Evolutionary conservation across 2,113 vertebrate species (phyloP).

Genomic region (Cyprinodon brontotheroides): DNA sequence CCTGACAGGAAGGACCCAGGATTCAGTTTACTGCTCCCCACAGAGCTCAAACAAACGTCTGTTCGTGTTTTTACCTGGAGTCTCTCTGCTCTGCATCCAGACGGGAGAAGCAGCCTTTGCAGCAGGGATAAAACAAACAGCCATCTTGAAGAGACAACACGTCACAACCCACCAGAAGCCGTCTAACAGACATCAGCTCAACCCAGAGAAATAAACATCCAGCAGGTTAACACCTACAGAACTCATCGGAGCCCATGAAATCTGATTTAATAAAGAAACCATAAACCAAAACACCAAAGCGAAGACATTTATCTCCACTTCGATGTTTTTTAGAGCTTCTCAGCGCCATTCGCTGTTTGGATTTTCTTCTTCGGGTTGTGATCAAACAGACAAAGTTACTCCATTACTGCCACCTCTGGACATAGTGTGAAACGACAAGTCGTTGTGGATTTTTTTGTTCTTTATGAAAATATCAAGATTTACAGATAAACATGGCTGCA

Average conservation of each 20-base stretch:
- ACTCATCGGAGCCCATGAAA: neutral
- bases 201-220: neutral
- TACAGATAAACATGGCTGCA: too few relatives aligned
- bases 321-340: neutral
- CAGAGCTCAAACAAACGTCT: neutral
- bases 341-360: neutral
- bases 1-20: slow-evolving; percentile 27
- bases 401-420: slow-evolving; percentile 26
- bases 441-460: neutral
- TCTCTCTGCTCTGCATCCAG: slow-evolving; percentile 45
- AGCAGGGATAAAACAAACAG: slow-evolving; percentile 71
- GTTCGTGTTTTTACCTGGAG: slow-evolving; percentile 43
- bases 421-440: neutral
- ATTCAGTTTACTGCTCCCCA: neutral
- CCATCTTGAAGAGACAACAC: slow-evolving; percentile 66
- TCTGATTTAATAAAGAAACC: neutral
- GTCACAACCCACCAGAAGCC: slow-evolving; percentile 64
- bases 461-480: too few relatives aligned
- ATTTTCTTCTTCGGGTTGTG: slow-evolving; percentile 20
- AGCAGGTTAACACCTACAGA: neutral
- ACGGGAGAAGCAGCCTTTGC: slow-evolving; percentile 69
- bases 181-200: slow-evolving; percentile 50
- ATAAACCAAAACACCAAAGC: neutral
- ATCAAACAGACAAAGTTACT: neutral
- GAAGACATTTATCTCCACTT: neutral